Evolutionary conservation across 1,140 invertebrate species (phyloP).

Genomic region (Eciton burchellii): DNA sequence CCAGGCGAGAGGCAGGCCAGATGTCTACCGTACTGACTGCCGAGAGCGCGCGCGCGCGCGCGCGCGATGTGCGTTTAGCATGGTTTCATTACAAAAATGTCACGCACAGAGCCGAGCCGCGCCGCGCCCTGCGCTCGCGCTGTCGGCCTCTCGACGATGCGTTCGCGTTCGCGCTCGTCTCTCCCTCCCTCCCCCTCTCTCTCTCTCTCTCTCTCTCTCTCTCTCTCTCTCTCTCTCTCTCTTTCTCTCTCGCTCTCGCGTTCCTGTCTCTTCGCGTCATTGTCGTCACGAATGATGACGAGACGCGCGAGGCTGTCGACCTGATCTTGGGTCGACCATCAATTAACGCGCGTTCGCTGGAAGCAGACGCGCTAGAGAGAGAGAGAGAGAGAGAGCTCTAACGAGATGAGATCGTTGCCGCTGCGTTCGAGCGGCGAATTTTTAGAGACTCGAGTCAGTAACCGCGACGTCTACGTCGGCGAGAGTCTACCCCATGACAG

Average conservation of each 20-base stretch:
- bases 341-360: constrained; percentile 34
- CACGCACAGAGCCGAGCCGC: constrained; percentile 78
- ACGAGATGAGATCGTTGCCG: not conserved
- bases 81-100: constrained; percentile 85
- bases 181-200: not conserved
- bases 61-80: constrained; percentile 72
- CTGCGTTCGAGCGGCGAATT: constrained; percentile 1
- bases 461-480: too few species aligned
- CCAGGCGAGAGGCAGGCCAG: constrained; percentile 82
- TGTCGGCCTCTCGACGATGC: constrained; percentile 65
- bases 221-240: not conserved
- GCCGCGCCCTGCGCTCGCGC: constrained; percentile 53
- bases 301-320: constrained; percentile 26
- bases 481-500: not conserved
- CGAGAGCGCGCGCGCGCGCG: constrained; percentile 47
- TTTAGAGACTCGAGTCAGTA: not conserved
- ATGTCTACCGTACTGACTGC: constrained; percentile 80
- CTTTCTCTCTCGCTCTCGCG: not conserved
- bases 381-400: too few species aligned
- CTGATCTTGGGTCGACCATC: constrained; percentile 39
- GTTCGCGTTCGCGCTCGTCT: constrained; percentile 19
- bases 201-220: not conserved
- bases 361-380: not conserved
- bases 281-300: constrained; percentile 18
- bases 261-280: not conserved